Evolutionary conservation across 2,113 vertebrate genomes (phyloP), one percentile per base, ranked within the genome.

Genomic region (Vidua macroura): DNA sequence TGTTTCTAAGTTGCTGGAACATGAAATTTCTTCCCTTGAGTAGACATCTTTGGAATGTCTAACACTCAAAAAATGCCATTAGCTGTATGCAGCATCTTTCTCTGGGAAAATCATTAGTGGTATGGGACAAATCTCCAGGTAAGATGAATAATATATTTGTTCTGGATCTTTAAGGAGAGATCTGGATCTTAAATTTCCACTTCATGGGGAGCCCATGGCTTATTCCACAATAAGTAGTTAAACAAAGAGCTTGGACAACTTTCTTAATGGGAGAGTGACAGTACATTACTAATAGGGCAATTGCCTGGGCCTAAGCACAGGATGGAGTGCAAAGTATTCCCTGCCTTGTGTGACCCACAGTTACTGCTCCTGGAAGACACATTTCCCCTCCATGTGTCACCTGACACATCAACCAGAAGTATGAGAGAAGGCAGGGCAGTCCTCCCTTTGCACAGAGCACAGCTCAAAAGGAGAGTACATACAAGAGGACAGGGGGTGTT

Each of bases 31-130:
- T 94, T 97, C 88, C 92, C 90, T 94, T 44, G 79, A 92, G 76
- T 95, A 86, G 93, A 81, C 31, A 68, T 93, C 52, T 86, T 88
- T 18, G 76, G 92, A 92, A 95, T 78, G 58, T 86, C 88, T 95
- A 92, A 78, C 73, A n/a, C 60, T 92, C 44, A 77, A 92, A 95
- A 96, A 95, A 96, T 95, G 83, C 90, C 18, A 27, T 94, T 94
- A 96, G 85, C 95, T 76, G 60, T 75, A 56, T 17, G 31, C 44
- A 78, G 37, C 78, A 48, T 72, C 88, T 89, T 90, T 78, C 86
- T 87, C 62, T 90, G 95, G 83, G 76, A 94, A 79, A 88, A 95
- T 86, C 41, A 48, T 52, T 78, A 86, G 43, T 86, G 35, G 19
- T 55, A n/a, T 72, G 83, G 72, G 76, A 95, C 30, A 74, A 63